Evolutionary conservation across 2,113 vertebrate species (phyloP), one percentile per base, ranked within the genome.

Genomic region (Neolamprologus ventralis): DNA sequence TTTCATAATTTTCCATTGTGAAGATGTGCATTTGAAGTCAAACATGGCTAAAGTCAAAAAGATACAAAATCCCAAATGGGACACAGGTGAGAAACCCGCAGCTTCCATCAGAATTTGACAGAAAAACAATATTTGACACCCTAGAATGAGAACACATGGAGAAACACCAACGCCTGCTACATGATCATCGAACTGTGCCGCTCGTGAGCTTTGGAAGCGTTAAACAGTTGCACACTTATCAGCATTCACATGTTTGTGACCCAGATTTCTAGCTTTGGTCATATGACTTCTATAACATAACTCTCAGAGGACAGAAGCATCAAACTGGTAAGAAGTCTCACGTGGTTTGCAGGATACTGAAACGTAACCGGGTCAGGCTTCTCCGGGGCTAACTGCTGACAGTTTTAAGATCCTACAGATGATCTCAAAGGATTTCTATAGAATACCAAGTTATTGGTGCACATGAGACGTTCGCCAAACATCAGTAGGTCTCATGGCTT

Each of bases 201-300:
- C 23, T 23, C 8, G 31, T 60, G 53, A 85, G 75, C 54, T 85
- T 85, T 10, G 14, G 73, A 55, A 37, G 31, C 7, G 13, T 31
- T 9, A 40, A 85, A 73, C 17, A 40, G 57, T 81, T 47, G 28
- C 73, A 65, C 45, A 3, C 8, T 85, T 23, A 73, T 51, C 12
- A 13, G 31, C 33, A 16, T 40, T 14, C 80, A 51, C 71, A 42
- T 75, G 57, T 83, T 80, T n/a, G 33, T 88, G 85, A 83, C 81
- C 87, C 81, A 89, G 51, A 89, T 93, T 71, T 83, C 33, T 9
- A 37, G 58, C 87, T 89, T 84, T 80, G 80, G 79, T 89, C 81
- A 51, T 75, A 81, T 37, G 84, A 83, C 65, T 54, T 71, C 40
- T 87, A 54, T 83, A 78, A 89, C 89, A 87, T 54, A 84, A 75